phyloP scores from a whole-genome alignment of 2,113 vertebrate genomes.

The Lycocorax pyrrhopterus region DNA sequence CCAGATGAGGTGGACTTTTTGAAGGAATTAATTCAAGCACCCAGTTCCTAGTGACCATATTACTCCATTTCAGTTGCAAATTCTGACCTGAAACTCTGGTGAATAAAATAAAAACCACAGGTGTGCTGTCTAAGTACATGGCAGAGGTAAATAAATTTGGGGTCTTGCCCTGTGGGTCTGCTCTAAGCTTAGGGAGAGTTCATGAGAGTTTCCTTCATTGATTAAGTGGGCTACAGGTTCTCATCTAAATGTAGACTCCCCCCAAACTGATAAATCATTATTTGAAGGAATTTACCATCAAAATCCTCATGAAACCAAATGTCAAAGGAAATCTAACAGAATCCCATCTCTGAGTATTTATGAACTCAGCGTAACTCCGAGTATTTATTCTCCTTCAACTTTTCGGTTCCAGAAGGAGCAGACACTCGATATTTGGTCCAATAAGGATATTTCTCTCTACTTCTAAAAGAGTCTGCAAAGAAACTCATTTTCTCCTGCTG shows the following conservation, averaged over 20 bases:
- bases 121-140: not conserved
- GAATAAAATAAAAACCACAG: not conserved
- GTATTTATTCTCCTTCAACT: not conserved
- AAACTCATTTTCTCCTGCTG: not conserved
- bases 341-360: not conserved
- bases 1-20: not conserved
- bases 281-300: not conserved
- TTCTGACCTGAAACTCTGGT: not conserved
- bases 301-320: not conserved
- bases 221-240: not conserved
- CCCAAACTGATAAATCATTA: not conserved
- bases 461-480: not conserved
- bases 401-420: not conserved
- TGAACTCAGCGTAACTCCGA: not conserved
- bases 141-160: not conserved
- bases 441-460: not conserved
- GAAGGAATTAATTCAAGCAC: not conserved
- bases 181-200: not conserved
- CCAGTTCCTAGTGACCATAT: not conserved
- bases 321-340: not conserved
- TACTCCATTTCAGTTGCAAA: not conserved
- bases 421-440: not conserved
- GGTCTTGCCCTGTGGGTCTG: not conserved
- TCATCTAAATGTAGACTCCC: not conserved
- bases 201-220: not conserved